Evolutionary conservation across 23 tunicate genomes (phyloP).

Genomic region (Aplidium turbinatum): DNA sequence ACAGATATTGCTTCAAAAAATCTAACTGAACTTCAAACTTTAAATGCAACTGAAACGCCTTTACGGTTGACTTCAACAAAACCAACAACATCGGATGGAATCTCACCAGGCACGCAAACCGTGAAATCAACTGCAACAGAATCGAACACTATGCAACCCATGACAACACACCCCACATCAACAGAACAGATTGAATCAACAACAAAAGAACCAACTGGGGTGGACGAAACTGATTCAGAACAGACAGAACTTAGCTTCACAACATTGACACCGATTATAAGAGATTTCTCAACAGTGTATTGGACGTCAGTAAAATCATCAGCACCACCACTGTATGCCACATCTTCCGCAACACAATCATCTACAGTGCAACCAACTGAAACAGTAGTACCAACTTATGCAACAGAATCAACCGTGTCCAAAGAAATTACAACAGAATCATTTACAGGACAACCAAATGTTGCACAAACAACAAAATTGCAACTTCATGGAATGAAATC

Average conservation of each 20-base stretch:
- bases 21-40: too few relatives aligned
- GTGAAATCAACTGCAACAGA: slow-evolving; percentile 8
- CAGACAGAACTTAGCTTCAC: too few relatives aligned
- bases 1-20: too few relatives aligned
- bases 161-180: not conserved
- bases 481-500: too few relatives aligned
- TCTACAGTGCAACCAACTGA: not conserved
- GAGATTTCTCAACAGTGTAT: too few relatives aligned
- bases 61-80: not conserved
- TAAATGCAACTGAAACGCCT: not conserved
- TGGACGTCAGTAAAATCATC: too few relatives aligned
- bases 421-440: not conserved
- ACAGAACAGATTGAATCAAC: not conserved
- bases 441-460: not conserved
- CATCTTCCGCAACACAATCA: not conserved
- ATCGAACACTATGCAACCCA: not conserved
- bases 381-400: not conserved
- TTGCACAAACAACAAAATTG: not conserved
- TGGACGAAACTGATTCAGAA: too few relatives aligned
- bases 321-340: not conserved
- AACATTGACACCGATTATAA: too few relatives aligned
- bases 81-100: slow-evolving; percentile 13
- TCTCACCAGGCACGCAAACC: not conserved
- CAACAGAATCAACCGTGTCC: not conserved
- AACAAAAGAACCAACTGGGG: too few relatives aligned